Evolutionary conservation across 2,888 invertebrate species (phyloP).

Genomic region (Tachystola acroxantha): DNA sequence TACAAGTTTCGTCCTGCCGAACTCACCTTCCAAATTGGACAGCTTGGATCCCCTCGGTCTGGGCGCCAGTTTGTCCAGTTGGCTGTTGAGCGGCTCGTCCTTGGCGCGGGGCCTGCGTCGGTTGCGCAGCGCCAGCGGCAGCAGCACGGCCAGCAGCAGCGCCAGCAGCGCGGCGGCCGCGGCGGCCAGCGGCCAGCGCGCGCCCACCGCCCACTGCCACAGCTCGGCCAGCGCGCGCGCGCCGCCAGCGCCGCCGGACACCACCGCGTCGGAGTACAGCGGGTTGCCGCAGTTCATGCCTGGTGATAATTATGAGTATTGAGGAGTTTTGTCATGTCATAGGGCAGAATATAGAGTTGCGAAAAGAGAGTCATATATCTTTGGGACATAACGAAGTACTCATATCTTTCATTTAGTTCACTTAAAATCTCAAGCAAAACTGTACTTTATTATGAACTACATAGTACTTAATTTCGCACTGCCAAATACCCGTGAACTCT

Average conservation of each 20-base stretch:
- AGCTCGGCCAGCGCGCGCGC: constrained; percentile 36
- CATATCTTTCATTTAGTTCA: no score
- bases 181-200: constrained; percentile 44
- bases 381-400: no score
- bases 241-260: constrained; percentile 46
- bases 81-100: constrained; percentile 35
- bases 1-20: no score
- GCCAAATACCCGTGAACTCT: no score
- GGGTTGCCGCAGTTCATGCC: constrained; percentile 73
- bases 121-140: constrained; percentile 28
- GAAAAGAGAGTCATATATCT: not conserved
- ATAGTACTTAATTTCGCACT: no score
- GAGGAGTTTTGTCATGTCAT: not conserved
- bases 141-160: constrained; percentile 30
- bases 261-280: constrained; percentile 66
- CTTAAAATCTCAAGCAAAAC: no score
- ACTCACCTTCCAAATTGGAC: constrained; percentile 75
- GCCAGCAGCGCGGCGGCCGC: constrained; percentile 36
- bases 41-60: constrained; percentile 77
- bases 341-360: not conserved
- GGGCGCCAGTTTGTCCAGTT: constrained; percentile 33
- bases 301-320: no score
- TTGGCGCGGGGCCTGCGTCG: constrained; percentile 20
- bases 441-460: no score
- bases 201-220: constrained; percentile 43